Evolutionary conservation across 2,113 vertebrate genomes (phyloP).

Genomic region (Cyanoderma ruficeps): DNA sequence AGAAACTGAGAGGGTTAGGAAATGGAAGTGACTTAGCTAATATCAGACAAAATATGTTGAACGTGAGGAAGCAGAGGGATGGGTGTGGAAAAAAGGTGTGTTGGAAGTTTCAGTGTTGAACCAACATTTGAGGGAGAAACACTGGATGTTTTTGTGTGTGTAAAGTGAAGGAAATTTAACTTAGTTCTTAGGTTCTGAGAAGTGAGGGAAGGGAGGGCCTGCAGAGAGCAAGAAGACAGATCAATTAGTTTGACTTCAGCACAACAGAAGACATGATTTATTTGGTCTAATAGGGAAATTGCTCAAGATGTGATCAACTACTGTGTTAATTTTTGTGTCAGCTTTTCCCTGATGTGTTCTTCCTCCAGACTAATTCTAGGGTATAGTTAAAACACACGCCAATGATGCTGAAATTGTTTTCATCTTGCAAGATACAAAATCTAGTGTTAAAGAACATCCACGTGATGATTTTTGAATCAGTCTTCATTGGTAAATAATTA

Average conservation of each 20-base stretch:
- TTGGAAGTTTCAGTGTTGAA: neutral
- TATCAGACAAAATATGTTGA: neutral
- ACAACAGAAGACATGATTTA: neutral
- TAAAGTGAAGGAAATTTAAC: neutral
- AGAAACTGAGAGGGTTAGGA: constrained; percentile 28
- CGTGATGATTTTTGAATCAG: neutral
- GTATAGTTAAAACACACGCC: neutral
- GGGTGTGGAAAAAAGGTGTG: neutral
- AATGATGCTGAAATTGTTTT: neutral
- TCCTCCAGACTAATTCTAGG: neutral
- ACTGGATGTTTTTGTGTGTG: neutral
- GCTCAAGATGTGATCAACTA: neutral
- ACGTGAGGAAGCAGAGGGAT: neutral
- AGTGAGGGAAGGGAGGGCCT: neutral
- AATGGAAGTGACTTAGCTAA: constrained; percentile 7
- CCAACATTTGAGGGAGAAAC: neutral
- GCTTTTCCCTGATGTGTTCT: neutral
- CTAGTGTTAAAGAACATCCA: neutral
- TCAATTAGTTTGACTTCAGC: neutral
- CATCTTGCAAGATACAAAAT: neutral
- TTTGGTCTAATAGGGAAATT: neutral
- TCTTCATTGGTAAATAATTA: constrained; percentile 24
- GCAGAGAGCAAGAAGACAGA: neutral
- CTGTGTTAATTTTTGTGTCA: neutral
- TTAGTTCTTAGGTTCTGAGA: neutral